Evolutionary conservation across 2,797 vertebrate genomes (phyloP).

Genomic region (Natrix natrix): DNA sequence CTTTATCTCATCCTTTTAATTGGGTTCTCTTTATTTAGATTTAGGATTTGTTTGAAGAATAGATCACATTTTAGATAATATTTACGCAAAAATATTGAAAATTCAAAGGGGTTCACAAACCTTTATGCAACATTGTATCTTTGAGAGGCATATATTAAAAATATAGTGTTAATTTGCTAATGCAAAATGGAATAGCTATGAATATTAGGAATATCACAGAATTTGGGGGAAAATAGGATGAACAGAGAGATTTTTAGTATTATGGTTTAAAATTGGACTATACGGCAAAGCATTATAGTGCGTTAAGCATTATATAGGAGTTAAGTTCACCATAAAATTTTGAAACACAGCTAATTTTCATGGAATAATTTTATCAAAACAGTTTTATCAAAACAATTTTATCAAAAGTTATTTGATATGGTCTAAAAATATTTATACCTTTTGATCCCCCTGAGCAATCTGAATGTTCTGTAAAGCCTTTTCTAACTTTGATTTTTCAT

Average conservation of each 20-base stretch:
- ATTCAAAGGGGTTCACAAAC: not conserved
- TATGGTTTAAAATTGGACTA: not conserved
- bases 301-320: not conserved
- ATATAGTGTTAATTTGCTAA: not conserved
- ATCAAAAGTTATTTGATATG: not conserved
- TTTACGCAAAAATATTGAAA: not conserved
- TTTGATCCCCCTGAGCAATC: slow-evolving; percentile 81
- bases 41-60: not conserved
- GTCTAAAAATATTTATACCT: slow-evolving; percentile 72
- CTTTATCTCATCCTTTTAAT: not conserved
- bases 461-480: slow-evolving; percentile 83
- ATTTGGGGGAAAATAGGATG: not conserved
- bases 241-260: not conserved
- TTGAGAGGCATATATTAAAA: not conserved
- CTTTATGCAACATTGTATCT: not conserved
- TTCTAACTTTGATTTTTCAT: slow-evolving; percentile 85
- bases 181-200: not conserved
- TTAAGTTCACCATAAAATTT: not conserved
- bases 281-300: not conserved
- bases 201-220: not conserved
- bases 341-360: not conserved
- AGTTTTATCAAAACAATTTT: not conserved
- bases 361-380: not conserved
- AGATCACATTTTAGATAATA: not conserved
- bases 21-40: not conserved